Evolutionary conservation across 2,797 vertebrate genomes (phyloP).

Genomic region (Notolabrus celidotus): DNA sequence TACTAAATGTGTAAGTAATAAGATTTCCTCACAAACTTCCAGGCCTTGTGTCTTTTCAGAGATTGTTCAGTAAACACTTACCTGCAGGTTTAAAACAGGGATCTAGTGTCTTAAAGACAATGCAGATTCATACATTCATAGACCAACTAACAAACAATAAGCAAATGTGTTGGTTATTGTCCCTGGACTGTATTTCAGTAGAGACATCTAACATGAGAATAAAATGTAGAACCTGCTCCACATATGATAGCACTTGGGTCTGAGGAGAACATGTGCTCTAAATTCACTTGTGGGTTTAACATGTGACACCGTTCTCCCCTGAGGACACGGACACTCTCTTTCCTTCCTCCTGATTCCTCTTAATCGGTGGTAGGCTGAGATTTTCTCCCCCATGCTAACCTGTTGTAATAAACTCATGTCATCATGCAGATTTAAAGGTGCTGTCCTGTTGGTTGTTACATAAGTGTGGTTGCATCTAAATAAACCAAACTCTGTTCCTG

Average conservation of each 20-base stretch:
- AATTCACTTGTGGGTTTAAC: slow-evolving; percentile 43
- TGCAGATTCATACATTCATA: not conserved
- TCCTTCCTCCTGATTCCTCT: slow-evolving; percentile 3
- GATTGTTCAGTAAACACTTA: no score
- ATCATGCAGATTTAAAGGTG: slow-evolving; percentile 15
- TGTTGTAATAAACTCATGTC: slow-evolving; percentile 7
- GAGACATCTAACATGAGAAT: slow-evolving; percentile 21
- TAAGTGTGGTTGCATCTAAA: slow-evolving; percentile 37
- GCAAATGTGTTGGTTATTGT: not conserved
- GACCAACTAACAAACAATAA: not conserved
- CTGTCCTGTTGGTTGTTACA: slow-evolving; percentile 27
- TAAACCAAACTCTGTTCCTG: slow-evolving; percentile 17
- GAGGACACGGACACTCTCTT: not conserved
- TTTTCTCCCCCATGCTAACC: slow-evolving; percentile 7
- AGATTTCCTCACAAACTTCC: no score
- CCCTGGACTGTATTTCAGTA: not conserved
- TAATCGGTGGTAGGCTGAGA: slow-evolving; percentile 6
- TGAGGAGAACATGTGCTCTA: slow-evolving; percentile 38
- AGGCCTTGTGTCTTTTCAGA: no score
- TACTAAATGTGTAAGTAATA: no score
- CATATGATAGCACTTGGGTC: slow-evolving; percentile 50
- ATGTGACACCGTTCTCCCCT: slow-evolving; percentile 37
- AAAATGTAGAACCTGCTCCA: slow-evolving; percentile 14
- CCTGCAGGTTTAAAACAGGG: no score
- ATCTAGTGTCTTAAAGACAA: no score